Evolutionary conservation across 2,888 invertebrate genomes (phyloP).

Genomic region (Pocota personata): DNA sequence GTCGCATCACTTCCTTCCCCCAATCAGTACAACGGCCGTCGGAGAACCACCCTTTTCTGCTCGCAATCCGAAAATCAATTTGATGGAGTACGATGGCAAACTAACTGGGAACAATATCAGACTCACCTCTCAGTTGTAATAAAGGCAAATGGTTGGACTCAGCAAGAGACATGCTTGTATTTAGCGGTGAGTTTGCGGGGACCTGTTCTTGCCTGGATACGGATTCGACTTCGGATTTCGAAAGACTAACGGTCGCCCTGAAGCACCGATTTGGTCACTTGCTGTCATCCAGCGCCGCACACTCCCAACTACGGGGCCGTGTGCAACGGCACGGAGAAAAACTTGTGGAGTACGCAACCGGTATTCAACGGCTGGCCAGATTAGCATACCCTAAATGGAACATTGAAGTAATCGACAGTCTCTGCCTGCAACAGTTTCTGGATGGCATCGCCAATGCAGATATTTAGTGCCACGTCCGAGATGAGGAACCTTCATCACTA

Average conservation of each 20-base stretch:
- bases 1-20: background rate
- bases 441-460: background rate
- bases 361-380: no score
- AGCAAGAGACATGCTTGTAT: background rate
- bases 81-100: background rate
- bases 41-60: background rate
- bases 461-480: no score
- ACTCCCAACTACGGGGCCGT: no score
- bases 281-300: no score
- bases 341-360: no score
- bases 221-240: no score
- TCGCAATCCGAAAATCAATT: background rate
- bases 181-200: background rate
- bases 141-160: background rate
- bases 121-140: background rate
- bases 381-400: background rate
- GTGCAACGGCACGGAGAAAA: no score
- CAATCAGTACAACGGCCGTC: background rate
- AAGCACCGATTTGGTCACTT: no score
- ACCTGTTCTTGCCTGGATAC: background rate
- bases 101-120: background rate
- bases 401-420: background rate
- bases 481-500: no score
- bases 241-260: no score
- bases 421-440: background rate